Base-by-base conservation (phyloP, 2,888 invertebrate species). In the Pterostichus niger region DNA sequence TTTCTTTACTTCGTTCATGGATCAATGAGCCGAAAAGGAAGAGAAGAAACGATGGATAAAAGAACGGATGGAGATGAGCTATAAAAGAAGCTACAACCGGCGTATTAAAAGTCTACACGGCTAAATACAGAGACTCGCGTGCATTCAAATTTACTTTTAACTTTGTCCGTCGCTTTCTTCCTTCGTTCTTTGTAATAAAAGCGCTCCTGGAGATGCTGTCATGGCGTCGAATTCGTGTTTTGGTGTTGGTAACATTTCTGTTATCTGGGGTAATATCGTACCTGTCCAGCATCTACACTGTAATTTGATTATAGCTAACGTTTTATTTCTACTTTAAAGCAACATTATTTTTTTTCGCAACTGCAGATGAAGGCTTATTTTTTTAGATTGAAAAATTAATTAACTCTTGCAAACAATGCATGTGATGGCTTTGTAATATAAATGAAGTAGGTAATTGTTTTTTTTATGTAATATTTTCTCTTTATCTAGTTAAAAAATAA, bases 21-120 rank as follows among this genome's bases (percentile, higher is more conserved):
- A 24, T 17, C 75, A 75, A 75, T 75, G 75, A 52, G 49, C 75
- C 75, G 75, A 31, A 52, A 64, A 64, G n/a, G 64, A 31, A 64
- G 35, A 64, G 64, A 64, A 64, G 35, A 15, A 64, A 24, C 33
- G 33, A 46, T n/a, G 35, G 52, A 75, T 52, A 24, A 52, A 75
- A 49, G 75, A 75, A 52, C 49, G 52, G 73, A 73, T 75, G 52
- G 13, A 52, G 49, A 75, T 17, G 75, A 75, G 24, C 31, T 40
- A 64, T 33, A 31, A 33, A 64, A 24, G 13, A 64, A 24, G 31
- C 31, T 15, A 59, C 59, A 24, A 31, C 33, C 59, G 13, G 17
- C 7, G 35, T 64, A 33, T 33, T 59, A 59, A 24, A 64, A 64
- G 64, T n/a, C 31, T 64, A 64, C 31, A 64, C 9, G 64, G 33